Percentiles rank a stretch among this genome's conserved stretches.
Conservation (phyloP, 1,140 invertebrate genomes). For the Drosophila aff. region DNA sequence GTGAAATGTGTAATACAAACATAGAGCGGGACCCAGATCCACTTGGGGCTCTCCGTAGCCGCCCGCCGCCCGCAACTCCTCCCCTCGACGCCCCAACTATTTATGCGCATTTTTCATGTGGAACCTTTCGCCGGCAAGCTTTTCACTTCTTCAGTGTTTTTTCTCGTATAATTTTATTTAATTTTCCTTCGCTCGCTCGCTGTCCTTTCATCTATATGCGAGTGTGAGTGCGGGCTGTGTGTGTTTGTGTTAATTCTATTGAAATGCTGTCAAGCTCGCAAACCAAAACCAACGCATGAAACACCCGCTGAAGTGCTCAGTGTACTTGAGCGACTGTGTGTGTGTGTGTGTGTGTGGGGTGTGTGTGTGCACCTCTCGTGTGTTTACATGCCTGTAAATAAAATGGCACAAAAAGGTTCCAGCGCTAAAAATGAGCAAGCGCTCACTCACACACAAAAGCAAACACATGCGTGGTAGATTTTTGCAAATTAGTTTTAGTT, state of each 20-base stretch:
- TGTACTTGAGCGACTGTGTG: conserved; percentile 23
- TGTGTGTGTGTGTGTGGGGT: conserved; percentile 15
- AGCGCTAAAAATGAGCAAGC: conserved; percentile 77
- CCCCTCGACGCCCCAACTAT: conserved; percentile 51
- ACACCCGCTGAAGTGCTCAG: conserved; percentile 67
- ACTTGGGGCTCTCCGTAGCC: conserved; percentile 42
- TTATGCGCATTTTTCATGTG: conserved; percentile 74
- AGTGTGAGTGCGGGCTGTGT: conserved; percentile 8
- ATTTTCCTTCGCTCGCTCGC: conserved; percentile 67
- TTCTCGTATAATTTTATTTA: conserved; percentile 79
- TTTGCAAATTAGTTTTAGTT: conserved; percentile 82
- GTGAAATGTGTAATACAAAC: conserved; percentile 25
- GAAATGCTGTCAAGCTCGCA: conserved; percentile 81
- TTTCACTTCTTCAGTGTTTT: conserved; percentile 48
- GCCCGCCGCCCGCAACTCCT: conserved; percentile 10
- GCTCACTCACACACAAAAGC: conserved; percentile 46
- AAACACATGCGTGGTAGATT: conserved; percentile 70
- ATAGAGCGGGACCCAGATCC: conserved; percentile 34
- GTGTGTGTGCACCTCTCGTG: conserved; percentile 49
- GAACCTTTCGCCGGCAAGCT: conserved; percentile 49
- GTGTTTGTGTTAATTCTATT: conserved; percentile 78
- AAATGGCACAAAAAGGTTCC: conserved; percentile 61
- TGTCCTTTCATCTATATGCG: conserved; percentile 46
- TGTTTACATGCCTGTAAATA: conserved; percentile 75
- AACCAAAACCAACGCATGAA: conserved; percentile 76